Evolutionary conservation across 2,797 vertebrate genomes (phyloP), one percentile per base, ranked within the genome.

Genomic region (Rhyacichthys aspro): DNA sequence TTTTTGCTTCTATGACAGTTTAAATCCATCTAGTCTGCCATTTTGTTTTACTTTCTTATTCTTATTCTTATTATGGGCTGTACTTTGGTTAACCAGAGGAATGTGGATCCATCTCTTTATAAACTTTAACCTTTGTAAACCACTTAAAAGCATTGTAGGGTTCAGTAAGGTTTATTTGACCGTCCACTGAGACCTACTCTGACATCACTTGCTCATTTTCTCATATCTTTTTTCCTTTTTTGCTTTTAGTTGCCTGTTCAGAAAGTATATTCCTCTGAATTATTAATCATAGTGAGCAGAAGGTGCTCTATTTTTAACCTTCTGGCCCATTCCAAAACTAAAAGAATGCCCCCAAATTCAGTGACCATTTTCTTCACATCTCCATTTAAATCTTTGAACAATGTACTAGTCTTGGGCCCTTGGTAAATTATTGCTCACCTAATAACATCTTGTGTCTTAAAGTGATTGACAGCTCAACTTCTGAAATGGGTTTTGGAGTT

Each of bases 211-310:
- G 5, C 44, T 47, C 38, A 0, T 32, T 52, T 46, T 9, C 56
- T 59, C 15, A 12, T 44, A 44, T 39, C 60, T 15, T 17, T 7
- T 11, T 9, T 36, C 39, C 53, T 18, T 33, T 34, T 37, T 52
- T 65, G 8, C 53, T 63, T 69, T 60, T 37, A 45, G 59, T 17
- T 14, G 57, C 39, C 78, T 63, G 62, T 67, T 78, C 54, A 32
- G 41, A 43, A 63, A 58, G 63, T 39, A 28, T 53, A 33, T 42
- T 38, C 36, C 14, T 49, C 7, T 80, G 46, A 82, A 76, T 74
- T 61, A 78, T 79, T 67, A 17, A 74, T 67, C n/a, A 15, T 28
- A 55, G 37, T 71, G 69, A 44, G 37, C 57, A 55, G 58, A 15
- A 47, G 38, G 59, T 70, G 14, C 19, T 52, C 59, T 74, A 56